Conservation (phyloP, 2,113 vertebrate genomes). For the Planiliza haematocheilus region DNA sequence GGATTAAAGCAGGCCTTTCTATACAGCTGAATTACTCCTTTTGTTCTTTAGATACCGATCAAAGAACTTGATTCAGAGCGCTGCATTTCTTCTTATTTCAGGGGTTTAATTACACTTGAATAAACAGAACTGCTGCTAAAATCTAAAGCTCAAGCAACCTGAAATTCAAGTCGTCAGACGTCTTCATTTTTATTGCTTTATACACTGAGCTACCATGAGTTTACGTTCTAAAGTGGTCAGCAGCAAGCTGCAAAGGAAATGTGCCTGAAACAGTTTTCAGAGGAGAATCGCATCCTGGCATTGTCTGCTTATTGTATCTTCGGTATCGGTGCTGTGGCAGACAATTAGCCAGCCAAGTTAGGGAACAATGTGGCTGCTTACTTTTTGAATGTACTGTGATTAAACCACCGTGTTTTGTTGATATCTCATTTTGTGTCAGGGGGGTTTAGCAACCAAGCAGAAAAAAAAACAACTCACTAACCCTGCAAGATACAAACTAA, state of each 20-base stretch:
- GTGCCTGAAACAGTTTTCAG: constrained; percentile 14
- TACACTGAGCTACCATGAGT: constrained; percentile 25
- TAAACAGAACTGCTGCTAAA: constrained; percentile 46
- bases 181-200: constrained; percentile 1
- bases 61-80: constrained; percentile 19
- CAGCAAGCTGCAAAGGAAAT: constrained; percentile 18
- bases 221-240: constrained; percentile 31
- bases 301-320: constrained; percentile 29
- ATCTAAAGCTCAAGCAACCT: constrained; percentile 33
- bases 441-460: constrained; percentile 34
- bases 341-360: constrained; percentile 34
- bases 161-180: constrained; percentile 46
- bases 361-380: constrained; percentile 21
- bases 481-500: constrained; percentile 27
- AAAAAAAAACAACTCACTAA: constrained; percentile 23
- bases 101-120: constrained; percentile 23
- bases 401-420: constrained; percentile 37
- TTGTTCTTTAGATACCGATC: constrained; percentile 32
- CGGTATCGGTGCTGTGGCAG: constrained; percentile 28
- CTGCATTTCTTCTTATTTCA: constrained; percentile 17
- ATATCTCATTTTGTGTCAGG: constrained; percentile 38
- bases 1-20: constrained; percentile 43
- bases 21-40: constrained; percentile 28
- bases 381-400: constrained; percentile 33
- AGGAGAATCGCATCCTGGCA: constrained; percentile 38